Evolutionary conservation across 2,113 vertebrate genomes (phyloP).

Genomic region (Sander vitreus): DNA sequence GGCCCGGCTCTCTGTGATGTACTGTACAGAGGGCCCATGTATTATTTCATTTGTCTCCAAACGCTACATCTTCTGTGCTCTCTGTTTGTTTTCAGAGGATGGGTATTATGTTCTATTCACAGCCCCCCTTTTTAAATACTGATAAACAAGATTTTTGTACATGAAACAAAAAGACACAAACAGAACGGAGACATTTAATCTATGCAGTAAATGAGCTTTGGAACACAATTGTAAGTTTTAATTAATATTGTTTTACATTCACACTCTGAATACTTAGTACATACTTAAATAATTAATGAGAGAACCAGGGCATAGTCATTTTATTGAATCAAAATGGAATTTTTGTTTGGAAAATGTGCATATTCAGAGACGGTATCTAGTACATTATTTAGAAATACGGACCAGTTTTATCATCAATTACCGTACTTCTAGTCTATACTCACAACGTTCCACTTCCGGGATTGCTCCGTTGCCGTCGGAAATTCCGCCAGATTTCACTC

Average conservation of each 20-base stretch:
- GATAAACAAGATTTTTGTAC: conserved; percentile 18
- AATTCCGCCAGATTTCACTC: too few species aligned
- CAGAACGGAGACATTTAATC: neutral
- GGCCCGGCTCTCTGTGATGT: conserved; percentile 41
- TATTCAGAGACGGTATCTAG: neutral
- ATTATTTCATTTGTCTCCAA: conserved; percentile 60
- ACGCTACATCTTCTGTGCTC: neutral
- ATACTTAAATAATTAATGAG: neutral
- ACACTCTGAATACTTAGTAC: neutral
- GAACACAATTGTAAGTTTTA: conserved; percentile 26
- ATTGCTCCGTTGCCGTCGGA: too few species aligned
- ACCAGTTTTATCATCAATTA: conserved; percentile 9
- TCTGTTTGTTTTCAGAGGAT: conserved; percentile 5
- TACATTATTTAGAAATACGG: neutral
- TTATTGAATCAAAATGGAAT: conserved; percentile 7
- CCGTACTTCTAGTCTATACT: neutral
- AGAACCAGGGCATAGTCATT: neutral
- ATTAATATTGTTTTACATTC: conserved; percentile 33
- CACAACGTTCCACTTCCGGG: too few species aligned
- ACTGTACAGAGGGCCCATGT: neutral
- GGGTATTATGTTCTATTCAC: conserved; percentile 9
- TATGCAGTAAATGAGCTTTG: neutral
- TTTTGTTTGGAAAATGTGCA: conserved; percentile 7
- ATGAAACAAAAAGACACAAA: neutral
- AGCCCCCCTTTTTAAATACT: conserved; percentile 25